These are phyloP conservation scores for Isoperla grammatica DNA, from an alignment of 2,888 invertebrate species.

Conservation along the genomic window DNA sequence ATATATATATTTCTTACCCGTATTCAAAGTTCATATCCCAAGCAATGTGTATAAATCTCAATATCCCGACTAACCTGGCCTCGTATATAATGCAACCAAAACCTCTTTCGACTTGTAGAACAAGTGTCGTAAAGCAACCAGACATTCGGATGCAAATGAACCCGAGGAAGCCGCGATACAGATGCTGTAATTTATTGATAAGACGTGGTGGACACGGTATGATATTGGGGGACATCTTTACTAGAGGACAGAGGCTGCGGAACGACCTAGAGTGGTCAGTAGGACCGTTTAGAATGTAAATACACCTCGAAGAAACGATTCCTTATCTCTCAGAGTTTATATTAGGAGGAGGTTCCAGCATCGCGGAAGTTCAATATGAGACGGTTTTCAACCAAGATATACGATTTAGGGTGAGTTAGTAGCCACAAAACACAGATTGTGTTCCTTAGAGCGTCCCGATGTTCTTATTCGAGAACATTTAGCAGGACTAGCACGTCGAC, in stretches of 20 bases:
- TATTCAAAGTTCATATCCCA: no score
- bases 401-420: conserved; percentile 7
- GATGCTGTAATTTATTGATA: conserved; percentile 25
- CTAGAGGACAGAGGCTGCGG: background rate
- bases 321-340: conserved; percentile 11
- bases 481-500: conserved; percentile 11
- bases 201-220: conserved; percentile 20
- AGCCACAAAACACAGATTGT: conserved; percentile 9
- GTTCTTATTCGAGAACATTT: conserved; percentile 17
- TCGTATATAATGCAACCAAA: background rate
- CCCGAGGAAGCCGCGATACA: conserved; percentile 13
- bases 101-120: conserved; percentile 23
- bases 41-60: no score
- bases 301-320: background rate
- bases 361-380: conserved; percentile 15
- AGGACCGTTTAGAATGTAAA: conserved; percentile 8
- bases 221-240: background rate
- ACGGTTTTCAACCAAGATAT: background rate
- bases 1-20: no score
- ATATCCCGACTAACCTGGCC: no score
- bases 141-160: conserved; percentile 21
- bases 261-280: conserved; percentile 3
- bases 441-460: conserved; percentile 5
- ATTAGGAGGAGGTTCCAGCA: background rate
- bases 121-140: conserved; percentile 23